Percentiles rank a stretch among this genome's conserved stretches.
Evolutionary conservation across 92 coral and sea anemone genomes (phyloP).

Genomic region (Bergia sp.): DNA sequence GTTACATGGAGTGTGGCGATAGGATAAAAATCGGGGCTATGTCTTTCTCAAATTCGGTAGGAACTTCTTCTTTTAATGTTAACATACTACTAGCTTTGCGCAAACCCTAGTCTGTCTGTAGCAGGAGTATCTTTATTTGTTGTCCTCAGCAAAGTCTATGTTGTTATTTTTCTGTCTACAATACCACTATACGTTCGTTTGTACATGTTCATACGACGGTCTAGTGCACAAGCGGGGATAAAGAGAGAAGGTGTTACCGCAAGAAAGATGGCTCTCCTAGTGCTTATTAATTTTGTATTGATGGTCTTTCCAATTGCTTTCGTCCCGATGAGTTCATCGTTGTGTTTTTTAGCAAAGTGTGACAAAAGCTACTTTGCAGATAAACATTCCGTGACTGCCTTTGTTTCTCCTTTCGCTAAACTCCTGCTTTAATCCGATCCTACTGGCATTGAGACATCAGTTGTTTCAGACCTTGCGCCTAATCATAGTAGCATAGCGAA

Average conservation of each 20-base stretch:
- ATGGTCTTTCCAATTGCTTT: conserved; percentile 29
- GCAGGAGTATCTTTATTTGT: neutral
- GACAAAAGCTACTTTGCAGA: conserved; percentile 1
- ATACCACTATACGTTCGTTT: conserved; percentile 23
- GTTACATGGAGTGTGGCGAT: conserved; percentile 1
- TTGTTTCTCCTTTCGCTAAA: conserved; percentile 28
- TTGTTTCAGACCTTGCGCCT: neutral
- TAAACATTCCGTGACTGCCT: conserved; percentile 24
- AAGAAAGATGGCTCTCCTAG: conserved; percentile 22
- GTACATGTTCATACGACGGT: conserved; percentile 9
- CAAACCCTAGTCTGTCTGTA: conserved; percentile 1
- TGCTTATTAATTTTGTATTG: conserved; percentile 17
- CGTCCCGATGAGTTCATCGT: conserved; percentile 20
- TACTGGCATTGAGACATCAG: conserved; percentile 28
- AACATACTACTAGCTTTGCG: conserved; percentile 1
- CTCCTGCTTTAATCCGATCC: conserved; percentile 22
- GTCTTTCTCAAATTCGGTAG: neutral
- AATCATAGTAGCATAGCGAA: too few relatives aligned
- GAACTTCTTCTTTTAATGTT: too few relatives aligned
- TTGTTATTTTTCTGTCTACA: conserved; percentile 9
- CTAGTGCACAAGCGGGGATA: conserved; percentile 11
- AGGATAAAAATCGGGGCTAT: conserved; percentile 7
- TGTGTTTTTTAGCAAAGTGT: neutral
- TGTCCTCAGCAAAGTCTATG: neutral
- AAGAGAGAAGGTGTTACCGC: conserved; percentile 21